Conservation (phyloP, 64 coral and sea anemone species). For the Porites lutea region DNA sequence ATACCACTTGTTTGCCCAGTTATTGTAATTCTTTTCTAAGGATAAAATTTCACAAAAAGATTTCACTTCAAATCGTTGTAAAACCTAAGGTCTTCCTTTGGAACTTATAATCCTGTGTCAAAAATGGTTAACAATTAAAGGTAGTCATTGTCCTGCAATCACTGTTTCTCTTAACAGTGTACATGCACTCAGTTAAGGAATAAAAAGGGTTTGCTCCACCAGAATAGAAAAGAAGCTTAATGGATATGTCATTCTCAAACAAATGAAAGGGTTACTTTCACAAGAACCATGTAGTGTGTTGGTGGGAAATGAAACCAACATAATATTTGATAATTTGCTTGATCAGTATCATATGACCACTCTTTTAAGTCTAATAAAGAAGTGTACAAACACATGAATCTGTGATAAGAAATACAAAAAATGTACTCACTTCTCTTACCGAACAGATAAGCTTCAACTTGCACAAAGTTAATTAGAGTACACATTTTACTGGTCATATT, state of each 20-base stretch:
- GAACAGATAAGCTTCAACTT: no score
- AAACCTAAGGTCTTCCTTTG: not conserved
- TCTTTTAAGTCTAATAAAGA: no score
- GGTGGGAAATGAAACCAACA: not conserved
- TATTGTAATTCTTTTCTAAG: slow-evolving; percentile 24
- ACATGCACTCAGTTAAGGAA: not conserved
- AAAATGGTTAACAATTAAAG: not conserved
- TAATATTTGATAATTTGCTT: not conserved
- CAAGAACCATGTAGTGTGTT: not conserved
- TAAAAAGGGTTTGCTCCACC: not conserved
- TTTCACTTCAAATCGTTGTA: not conserved
- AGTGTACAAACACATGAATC: no score
- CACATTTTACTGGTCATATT: no score
- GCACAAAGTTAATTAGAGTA: no score
- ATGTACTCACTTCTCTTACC: no score
- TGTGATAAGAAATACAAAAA: no score
- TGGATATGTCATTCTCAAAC: slow-evolving; percentile 4
- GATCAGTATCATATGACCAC: slow-evolving; percentile 17
- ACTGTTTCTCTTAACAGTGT: not conserved
- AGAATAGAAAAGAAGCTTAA: not conserved
- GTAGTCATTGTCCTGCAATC: slow-evolving; percentile 20
- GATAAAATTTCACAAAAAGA: slow-evolving; percentile 15
- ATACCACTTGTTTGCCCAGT: not conserved
- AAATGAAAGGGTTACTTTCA: slow-evolving; percentile 25
- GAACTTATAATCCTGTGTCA: not conserved